phyloP scores from a whole-genome alignment of 2,113 vertebrate genomes.

The Caranx melampygus region DNA sequence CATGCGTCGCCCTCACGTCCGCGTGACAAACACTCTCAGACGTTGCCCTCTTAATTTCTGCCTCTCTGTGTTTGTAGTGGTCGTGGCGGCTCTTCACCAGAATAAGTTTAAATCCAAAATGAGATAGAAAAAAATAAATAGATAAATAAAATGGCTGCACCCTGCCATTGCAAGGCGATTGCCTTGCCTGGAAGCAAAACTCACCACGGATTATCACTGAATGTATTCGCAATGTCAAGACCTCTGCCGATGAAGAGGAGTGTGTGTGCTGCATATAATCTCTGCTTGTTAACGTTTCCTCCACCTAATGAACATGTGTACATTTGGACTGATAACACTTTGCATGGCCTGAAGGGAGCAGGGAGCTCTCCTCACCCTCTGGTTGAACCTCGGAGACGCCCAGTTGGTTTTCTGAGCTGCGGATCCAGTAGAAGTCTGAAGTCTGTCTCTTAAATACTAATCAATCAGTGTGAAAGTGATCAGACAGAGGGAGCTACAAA shows the following conservation, averaged over 20 bases:
- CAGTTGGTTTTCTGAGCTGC: background rate
- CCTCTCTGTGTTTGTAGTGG: slow-evolving; percentile 39
- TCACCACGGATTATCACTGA: slow-evolving; percentile 39
- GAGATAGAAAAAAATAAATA: slow-evolving; percentile 51
- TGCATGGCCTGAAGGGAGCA: background rate
- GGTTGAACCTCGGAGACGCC: slow-evolving; percentile 5
- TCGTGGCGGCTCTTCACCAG: slow-evolving; percentile 47
- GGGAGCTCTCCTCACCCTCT: background rate
- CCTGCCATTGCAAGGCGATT: slow-evolving; percentile 33
- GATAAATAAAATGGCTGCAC: background rate
- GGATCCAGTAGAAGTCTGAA: background rate
- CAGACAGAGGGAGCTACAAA: background rate
- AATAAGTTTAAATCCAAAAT: slow-evolving; percentile 69
- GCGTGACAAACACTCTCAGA: slow-evolving; percentile 62
- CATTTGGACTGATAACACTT: background rate
- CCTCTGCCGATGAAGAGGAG: slow-evolving; percentile 38
- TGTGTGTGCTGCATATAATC: slow-evolving; percentile 9
- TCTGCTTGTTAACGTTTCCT: slow-evolving; percentile 10
- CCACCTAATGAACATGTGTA: slow-evolving; percentile 27
- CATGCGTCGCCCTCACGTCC: slow-evolving; percentile 49
- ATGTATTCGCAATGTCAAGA: slow-evolving; percentile 26
- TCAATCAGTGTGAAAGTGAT: background rate
- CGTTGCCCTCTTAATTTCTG: slow-evolving; percentile 52
- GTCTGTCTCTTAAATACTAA: background rate
- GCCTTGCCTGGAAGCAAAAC: slow-evolving; percentile 37